Evolutionary conservation across 2,888 invertebrate genomes (phyloP), one percentile per base, ranked within the genome.

Genomic region (Watsonalla binaria): DNA sequence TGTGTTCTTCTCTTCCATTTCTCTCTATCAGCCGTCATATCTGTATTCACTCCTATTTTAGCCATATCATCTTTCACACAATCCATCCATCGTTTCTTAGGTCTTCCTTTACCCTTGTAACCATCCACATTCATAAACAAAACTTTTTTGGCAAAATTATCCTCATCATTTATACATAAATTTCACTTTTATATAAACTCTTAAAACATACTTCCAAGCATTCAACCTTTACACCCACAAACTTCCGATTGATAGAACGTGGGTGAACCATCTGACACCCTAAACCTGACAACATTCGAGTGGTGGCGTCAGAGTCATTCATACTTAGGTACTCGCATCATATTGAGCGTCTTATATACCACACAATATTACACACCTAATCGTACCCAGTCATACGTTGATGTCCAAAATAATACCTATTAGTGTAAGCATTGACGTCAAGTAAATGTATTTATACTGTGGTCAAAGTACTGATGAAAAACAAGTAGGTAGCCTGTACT

Each of bases 171-270:
- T n/a, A n/a, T n/a, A n/a, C n/a, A n/a, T n/a, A n/a, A n/a, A n/a
- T n/a, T 37, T 37, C 37, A 37, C 37, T 6, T 7, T 37, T 6
- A 9, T 37, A 37, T 8, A 2, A 37, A 8, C 1, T 37, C 37
- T 37, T 9, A 8, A 8, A 37, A 37, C 6, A 6, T 9, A 71
- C 84, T 83, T 84, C 82, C 84, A 82, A 84, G 85, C 68, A 63
- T 60, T 65, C 76, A 82, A 84, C 86, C 85, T 87, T 85, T 74
- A 78, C 86, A 68, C 87, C 85, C 72, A 84, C 86, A 58, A 54
- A 58, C 58, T 58, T 59, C 63, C 63, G 60, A 59, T 15, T 9
- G 9, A 15, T 15, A 61, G 57, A 63, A 61, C 63, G 72, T 71
- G 68, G 72, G 80, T 76, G 82, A 78, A 76, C 71, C 63, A 67